A percentile compares a stretch with the other conserved stretches of the same genome.
Evolutionary conservation across 1,140 invertebrate genomes (phyloP).

Genomic region (Ganaspis sp.): DNA sequence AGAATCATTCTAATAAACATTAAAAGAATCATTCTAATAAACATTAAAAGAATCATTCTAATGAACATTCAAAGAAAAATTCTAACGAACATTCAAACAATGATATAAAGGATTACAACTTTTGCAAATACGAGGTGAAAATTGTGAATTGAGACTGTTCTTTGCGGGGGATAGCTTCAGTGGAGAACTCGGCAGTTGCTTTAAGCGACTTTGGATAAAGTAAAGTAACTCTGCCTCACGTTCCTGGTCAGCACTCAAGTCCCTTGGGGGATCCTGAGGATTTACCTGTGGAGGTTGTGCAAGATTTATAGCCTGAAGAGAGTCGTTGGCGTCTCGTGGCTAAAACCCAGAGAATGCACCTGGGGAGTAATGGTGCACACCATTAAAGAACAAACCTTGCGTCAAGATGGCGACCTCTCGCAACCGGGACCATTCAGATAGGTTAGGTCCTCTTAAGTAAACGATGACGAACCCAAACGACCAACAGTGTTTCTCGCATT

Average conservation of each 20-base stretch:
- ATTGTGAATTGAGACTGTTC: not conserved
- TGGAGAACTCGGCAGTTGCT: not conserved
- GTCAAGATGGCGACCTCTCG: not conserved
- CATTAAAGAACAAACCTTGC: slow-evolving; percentile 12
- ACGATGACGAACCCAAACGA: slow-evolving; percentile 19
- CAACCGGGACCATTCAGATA: not conserved
- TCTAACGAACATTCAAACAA: too few species aligned
- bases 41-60: too few species aligned
- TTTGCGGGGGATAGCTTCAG: not conserved
- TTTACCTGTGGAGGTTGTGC: slow-evolving; percentile 8
- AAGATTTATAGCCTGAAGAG: slow-evolving; percentile 18
- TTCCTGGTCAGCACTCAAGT: slow-evolving; percentile 9
- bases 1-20: too few species aligned
- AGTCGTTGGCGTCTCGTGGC: not conserved
- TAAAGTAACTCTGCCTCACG: slow-evolving; percentile 9
- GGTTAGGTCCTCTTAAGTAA: slow-evolving; percentile 2
- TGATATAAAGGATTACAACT: too few species aligned
- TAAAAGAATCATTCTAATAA: too few species aligned
- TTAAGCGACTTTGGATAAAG: not conserved
- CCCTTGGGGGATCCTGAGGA: slow-evolving; percentile 6
- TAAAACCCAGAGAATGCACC: not conserved
- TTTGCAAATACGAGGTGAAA: not conserved
- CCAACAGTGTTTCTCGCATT: not conserved
- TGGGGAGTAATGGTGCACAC: not conserved
- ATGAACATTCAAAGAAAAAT: too few species aligned